phyloP scores from a whole-genome alignment of 2,888 invertebrate species.

The Gisinianus flammeolus region DNA sequence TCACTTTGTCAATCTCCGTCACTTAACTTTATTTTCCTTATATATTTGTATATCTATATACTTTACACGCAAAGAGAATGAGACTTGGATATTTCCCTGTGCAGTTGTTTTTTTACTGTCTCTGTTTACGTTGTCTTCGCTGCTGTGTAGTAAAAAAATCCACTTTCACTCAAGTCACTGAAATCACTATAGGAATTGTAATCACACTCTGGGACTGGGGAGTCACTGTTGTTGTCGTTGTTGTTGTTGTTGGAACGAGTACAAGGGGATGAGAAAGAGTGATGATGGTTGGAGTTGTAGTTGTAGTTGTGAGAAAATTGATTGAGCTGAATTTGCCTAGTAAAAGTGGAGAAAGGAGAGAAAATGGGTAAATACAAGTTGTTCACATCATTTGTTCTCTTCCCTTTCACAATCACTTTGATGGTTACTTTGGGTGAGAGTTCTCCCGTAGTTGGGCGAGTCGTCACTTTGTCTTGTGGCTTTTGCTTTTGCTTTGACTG shows the following conservation, averaged over 20 bases:
- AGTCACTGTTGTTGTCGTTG: no score
- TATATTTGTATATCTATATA: no score
- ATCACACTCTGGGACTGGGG: not conserved
- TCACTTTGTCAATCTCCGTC: no score
- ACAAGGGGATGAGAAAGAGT: not conserved
- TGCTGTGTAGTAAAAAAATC: not conserved
- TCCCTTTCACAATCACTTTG: slow-evolving; percentile 23
- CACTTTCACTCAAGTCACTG: not conserved
- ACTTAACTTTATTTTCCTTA: no score
- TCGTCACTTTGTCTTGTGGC: slow-evolving; percentile 25
- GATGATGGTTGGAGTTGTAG: not conserved
- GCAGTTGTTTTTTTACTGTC: no score
- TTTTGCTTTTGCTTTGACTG: not conserved
- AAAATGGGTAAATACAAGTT: not conserved
- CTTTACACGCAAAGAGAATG: no score
- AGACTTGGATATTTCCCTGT: no score
- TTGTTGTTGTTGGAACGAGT: no score
- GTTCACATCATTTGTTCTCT: slow-evolving; percentile 32
- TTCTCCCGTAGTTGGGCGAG: slow-evolving; percentile 21
- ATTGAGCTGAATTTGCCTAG: slow-evolving; percentile 27
- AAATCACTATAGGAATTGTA: not conserved
- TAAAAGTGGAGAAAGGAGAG: not conserved
- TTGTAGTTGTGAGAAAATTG: not conserved
- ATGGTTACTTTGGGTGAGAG: slow-evolving; percentile 5
- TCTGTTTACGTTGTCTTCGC: not conserved